These are phyloP conservation scores for Dioctria linearis DNA, from an alignment of 2,888 invertebrate species.

Conservation along the genomic window DNA sequence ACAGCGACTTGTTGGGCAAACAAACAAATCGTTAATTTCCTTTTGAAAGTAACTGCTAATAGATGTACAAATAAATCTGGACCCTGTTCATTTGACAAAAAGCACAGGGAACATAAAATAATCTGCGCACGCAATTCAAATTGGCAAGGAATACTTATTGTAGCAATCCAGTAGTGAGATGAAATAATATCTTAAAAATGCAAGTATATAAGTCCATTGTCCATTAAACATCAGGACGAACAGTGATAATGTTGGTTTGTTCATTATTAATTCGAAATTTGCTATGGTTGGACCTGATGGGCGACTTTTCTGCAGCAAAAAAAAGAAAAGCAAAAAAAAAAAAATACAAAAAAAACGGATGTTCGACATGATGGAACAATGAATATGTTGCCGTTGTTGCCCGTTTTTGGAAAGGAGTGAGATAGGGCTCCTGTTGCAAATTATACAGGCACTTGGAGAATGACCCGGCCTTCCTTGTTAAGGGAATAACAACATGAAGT, in stretches of 20 bases:
- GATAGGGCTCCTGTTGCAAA: constrained; percentile 43
- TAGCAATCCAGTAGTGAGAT: not conserved
- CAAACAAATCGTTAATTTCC: constrained; percentile 59
- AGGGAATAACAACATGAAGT: constrained; percentile 41
- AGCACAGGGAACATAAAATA: not conserved
- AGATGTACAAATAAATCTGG: not conserved
- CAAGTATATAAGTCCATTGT: not conserved
- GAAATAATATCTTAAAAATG: not conserved
- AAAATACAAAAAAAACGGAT: constrained; percentile 19
- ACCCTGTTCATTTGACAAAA: not conserved
- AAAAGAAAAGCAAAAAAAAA: not conserved
- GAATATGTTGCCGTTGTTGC: not conserved
- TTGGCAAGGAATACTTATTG: not conserved
- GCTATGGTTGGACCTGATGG: constrained; percentile 8
- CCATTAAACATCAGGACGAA: too few relatives aligned
- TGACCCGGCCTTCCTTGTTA: constrained; percentile 57
- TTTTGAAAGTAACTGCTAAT: constrained; percentile 53
- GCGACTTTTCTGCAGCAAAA: not conserved
- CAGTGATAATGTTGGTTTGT: too few relatives aligned
- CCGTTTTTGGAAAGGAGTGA: constrained; percentile 31
- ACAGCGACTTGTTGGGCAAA: constrained; percentile 43
- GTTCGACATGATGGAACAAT: constrained; percentile 52
- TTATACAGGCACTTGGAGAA: constrained; percentile 30
- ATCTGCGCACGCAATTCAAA: constrained; percentile 1
- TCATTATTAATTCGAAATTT: not conserved